A percentile compares a stretch with the other conserved stretches of the same genome.
Conservation (phyloP, 2,888 invertebrate genomes). For the Coelinius sp. region DNA sequence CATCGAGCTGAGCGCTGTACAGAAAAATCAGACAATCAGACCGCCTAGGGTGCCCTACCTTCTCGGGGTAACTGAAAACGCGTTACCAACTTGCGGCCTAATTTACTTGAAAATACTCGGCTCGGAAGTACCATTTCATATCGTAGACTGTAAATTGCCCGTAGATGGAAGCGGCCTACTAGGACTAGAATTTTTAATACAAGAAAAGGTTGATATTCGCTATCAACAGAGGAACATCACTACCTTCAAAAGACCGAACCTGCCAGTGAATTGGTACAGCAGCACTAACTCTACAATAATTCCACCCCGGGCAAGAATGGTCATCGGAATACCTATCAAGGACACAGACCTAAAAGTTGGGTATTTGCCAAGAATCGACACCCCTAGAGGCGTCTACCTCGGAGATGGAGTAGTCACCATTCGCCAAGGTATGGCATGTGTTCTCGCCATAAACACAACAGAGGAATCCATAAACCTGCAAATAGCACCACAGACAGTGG, state of each 20-base stretch:
- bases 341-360: not conserved
- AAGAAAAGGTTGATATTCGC: not conserved
- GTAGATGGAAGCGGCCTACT: not conserved
- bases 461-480: not conserved
- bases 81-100: not conserved
- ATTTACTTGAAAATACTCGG: not conserved
- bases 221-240: not conserved
- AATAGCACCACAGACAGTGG: not conserved
- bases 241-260: not conserved
- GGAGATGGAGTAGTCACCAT: not conserved
- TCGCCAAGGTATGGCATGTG: not conserved
- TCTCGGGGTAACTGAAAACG: not conserved
- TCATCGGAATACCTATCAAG: not conserved
- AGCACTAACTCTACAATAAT: not conserved
- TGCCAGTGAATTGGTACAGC: not conserved
- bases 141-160: not conserved
- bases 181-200: not conserved
- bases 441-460: not conserved
- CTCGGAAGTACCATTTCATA: not conserved
- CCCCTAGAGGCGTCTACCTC: not conserved
- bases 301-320: not conserved
- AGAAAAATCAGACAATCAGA: not conserved
- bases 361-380: not conserved
- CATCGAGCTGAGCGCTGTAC: not conserved
- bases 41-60: no score